Conservation (phyloP, 2,797 vertebrate species). For the Chromis chromis region DNA sequence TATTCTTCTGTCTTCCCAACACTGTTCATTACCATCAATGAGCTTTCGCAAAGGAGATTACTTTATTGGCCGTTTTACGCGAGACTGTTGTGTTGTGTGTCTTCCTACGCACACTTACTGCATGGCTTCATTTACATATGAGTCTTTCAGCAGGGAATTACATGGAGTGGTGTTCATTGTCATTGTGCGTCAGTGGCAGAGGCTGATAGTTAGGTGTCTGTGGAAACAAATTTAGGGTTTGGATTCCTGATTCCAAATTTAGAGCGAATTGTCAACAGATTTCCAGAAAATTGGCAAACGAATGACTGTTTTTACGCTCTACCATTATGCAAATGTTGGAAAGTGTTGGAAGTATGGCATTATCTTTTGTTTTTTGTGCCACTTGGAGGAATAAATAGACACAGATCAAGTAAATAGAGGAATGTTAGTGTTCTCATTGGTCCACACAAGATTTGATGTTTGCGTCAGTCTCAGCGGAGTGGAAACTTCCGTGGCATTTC, state of each 20-base stretch:
- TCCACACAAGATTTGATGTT: not conserved
- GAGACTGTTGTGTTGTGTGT: constrained; percentile 37
- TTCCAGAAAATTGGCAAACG: not conserved
- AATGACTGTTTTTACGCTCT: not conserved
- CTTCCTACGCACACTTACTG: constrained; percentile 13
- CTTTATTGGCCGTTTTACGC: constrained; percentile 51
- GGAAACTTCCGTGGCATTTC: not conserved
- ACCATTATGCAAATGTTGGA: not conserved
- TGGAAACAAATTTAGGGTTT: not conserved
- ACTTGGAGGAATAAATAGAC: not conserved
- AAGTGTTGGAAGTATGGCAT: not conserved
- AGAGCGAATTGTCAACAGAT: not conserved
- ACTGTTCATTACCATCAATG: constrained; percentile 67
- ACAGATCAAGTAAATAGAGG: not conserved
- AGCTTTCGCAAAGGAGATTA: constrained; percentile 50
- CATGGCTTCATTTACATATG: constrained; percentile 6
- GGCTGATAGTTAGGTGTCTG: not conserved
- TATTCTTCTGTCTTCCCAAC: constrained; percentile 65
- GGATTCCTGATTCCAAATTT: not conserved
- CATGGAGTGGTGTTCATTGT: not conserved
- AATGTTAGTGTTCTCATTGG: not conserved
- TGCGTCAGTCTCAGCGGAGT: not conserved
- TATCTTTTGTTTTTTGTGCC: not conserved
- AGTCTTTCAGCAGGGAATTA: not conserved
- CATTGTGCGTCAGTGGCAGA: not conserved